Evolutionary conservation across 1,140 invertebrate species (phyloP), one percentile per base, ranked within the genome.

Genomic region (Lucilia cuprina): DNA sequence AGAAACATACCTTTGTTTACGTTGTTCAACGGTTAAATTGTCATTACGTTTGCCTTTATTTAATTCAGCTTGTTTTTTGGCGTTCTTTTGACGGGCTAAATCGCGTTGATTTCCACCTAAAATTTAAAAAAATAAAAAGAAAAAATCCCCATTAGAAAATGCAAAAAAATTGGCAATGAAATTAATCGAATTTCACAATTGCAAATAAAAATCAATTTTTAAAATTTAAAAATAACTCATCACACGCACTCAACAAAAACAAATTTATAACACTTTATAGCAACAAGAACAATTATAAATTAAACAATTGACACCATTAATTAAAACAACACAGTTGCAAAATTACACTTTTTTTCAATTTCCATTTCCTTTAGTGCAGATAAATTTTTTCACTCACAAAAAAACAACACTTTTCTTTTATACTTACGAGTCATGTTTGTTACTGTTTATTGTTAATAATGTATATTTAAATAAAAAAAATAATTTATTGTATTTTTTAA

Each of bases 71-170:
- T 94, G 93, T 89, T 97, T 97, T 89, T 97, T 97, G 88, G 94
- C 93, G 90, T 95, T 95, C 91, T 97, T 97, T 85, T 93, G 94
- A 83, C 96, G 93, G 84, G 96, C 96, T 87, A 97, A 93, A 91
- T 97, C 96, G 89, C 96, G 93, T 92, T 97, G 96, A 91, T 97
- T 97, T 87, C 96, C 96, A 86, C 95, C 94, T 95, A 87, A 8
- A 86, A 86, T 82, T 74, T 80, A 25, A 65, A 60, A 17, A 83
- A 85, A 9, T 47, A 50, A 65, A 82, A 80, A 50, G 14, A 13
- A 83, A 84, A 74, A 82, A 83, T 34, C 74, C 25, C 25, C 25
- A 30, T 30, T 30, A 30, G 25, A 41, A 41, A 41, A 41, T 41
- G 5, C 41, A 10, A 41, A 35, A 34, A 41, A 41, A 74, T 83